Conservation (phyloP, 2,888 invertebrate species). For the Tuberolachnus salignus region DNA sequence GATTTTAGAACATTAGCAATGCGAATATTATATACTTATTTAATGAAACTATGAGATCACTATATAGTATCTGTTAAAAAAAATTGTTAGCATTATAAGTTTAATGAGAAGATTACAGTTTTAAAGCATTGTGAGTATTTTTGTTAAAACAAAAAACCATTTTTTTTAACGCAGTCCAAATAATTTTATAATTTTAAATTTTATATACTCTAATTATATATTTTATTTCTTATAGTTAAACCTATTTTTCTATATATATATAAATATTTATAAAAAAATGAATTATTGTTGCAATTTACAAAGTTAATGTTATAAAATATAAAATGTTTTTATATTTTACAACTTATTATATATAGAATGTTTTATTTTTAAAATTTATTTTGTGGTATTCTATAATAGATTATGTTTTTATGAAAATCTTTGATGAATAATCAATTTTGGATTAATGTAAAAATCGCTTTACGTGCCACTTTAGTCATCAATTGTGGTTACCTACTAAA, state of each 20-base stretch:
- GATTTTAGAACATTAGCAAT: neutral
- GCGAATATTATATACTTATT: neutral
- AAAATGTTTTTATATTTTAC: too few relatives aligned
- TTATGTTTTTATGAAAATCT: neutral
- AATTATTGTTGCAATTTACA: too few relatives aligned
- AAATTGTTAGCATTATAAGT: neutral
- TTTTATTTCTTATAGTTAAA: neutral
- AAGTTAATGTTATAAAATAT: too few relatives aligned
- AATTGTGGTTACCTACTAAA: conserved; percentile 3
- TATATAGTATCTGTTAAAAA: neutral
- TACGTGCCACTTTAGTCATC: neutral
- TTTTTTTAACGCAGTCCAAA: neutral
- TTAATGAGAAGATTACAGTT: neutral
- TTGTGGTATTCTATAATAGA: too few relatives aligned
- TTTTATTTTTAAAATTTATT: too few relatives aligned
- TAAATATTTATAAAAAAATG: too few relatives aligned
- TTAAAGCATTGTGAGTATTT: neutral
- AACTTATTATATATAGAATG: too few relatives aligned
- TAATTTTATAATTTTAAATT: neutral
- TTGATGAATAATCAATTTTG: conserved; percentile 1
- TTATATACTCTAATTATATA: neutral
- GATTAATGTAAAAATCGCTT: conserved; percentile 10
- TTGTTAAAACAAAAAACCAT: neutral
- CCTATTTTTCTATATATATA: too few relatives aligned
- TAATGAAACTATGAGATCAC: neutral